Conservation (phyloP, 2,888 invertebrate genomes). For the Proisotoma minuta region DNA sequence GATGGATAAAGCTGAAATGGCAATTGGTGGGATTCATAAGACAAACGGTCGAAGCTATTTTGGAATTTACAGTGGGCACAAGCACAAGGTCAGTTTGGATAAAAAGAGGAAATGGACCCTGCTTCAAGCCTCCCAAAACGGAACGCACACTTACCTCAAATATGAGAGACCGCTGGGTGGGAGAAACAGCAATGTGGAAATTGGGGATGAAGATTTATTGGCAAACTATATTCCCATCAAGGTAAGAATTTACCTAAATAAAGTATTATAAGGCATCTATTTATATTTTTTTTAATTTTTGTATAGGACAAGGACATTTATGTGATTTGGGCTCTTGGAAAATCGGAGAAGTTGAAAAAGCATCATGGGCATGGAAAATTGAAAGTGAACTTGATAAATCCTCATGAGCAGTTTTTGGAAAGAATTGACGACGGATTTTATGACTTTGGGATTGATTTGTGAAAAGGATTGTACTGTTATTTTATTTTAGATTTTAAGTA, state of each 20-base stretch:
- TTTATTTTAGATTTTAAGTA: too few species aligned
- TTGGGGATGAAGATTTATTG: background rate
- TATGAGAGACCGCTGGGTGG: conserved; percentile 8
- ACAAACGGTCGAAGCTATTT: conserved; percentile 2
- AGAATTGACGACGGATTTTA: background rate
- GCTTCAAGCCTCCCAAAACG: conserved; percentile 11
- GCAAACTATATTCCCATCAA: conserved; percentile 1
- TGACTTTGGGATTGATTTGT: background rate
- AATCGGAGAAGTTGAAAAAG: conserved; percentile 14
- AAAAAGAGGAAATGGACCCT: conserved; percentile 14
- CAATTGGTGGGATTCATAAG: conserved; percentile 14
- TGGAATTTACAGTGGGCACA: conserved; percentile 9
- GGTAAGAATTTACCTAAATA: background rate
- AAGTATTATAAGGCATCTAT: too few species aligned
- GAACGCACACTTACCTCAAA: conserved; percentile 13
- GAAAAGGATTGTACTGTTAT: background rate
- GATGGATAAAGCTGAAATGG: conserved; percentile 20
- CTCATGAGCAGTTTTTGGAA: background rate
- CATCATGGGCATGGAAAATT: conserved; percentile 24
- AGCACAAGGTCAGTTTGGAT: conserved; percentile 14
- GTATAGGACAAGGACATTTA: conserved; percentile 12
- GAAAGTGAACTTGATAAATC: conserved; percentile 16
- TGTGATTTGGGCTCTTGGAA: conserved; percentile 19
- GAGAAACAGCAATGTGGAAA: background rate
- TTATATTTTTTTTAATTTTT: too few species aligned